A percentile compares a stretch with the other conserved stretches of the same genome.
Evolutionary conservation across 1,140 invertebrate genomes (phyloP).

Genomic region (Drosophila persimilis): DNA sequence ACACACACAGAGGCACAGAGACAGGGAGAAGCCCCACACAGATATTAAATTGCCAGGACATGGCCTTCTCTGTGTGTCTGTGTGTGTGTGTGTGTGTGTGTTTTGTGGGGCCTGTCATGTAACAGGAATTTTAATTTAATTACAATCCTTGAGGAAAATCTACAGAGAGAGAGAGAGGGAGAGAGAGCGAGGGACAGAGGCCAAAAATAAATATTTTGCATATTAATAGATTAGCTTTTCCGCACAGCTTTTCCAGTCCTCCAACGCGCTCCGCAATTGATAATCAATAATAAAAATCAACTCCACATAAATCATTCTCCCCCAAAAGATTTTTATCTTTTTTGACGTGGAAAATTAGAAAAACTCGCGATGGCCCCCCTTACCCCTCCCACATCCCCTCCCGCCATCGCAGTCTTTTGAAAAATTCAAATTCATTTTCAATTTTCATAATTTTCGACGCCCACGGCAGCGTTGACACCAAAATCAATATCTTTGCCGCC

Average conservation of each 20-base stretch:
- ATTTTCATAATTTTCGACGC: slow-evolving; percentile 74
- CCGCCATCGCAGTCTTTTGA: background rate
- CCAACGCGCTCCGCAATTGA: slow-evolving; percentile 13
- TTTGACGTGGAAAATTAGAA: slow-evolving; percentile 38
- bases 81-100: slow-evolving; percentile 39
- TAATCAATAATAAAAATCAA: slow-evolving; percentile 73
- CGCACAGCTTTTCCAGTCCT: background rate
- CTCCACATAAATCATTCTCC: slow-evolving; percentile 66
- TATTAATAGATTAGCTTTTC: slow-evolving; percentile 64
- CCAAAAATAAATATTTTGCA: slow-evolving; percentile 39
- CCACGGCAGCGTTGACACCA: slow-evolving; percentile 54
- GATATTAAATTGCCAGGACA: slow-evolving; percentile 43
- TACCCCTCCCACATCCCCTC: no score
- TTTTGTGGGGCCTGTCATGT: slow-evolving; percentile 69
- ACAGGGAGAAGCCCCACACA: background rate
- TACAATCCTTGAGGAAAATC: slow-evolving; percentile 38
- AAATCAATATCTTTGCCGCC: slow-evolving; percentile 67
- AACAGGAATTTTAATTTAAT: slow-evolving; percentile 80
- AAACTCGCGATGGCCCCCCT: slow-evolving; percentile 3
- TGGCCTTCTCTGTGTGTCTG: slow-evolving; percentile 46
- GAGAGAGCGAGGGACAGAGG: background rate
- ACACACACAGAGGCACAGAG: slow-evolving; percentile 4
- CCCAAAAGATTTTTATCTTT: slow-evolving; percentile 57
- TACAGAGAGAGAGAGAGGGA: background rate
- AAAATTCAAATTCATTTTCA: slow-evolving; percentile 55